These are phyloP conservation scores for Tringa solitaria DNA, from an alignment of 2,113 vertebrate genomes.

Conservation along the genomic window DNA sequence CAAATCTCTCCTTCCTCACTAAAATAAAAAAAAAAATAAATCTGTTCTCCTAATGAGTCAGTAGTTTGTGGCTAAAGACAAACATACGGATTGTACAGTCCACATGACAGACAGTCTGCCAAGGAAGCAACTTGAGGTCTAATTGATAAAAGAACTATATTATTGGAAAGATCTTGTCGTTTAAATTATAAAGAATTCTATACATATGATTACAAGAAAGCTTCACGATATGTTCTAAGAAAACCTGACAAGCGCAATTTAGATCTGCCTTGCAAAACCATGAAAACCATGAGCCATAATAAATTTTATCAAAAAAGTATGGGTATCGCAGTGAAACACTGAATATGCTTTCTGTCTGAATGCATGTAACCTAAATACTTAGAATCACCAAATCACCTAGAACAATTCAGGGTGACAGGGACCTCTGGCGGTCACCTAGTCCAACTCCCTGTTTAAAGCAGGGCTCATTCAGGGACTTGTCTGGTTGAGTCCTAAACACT, in stretches of 20 bases:
- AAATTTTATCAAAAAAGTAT: neutral
- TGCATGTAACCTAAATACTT: neutral
- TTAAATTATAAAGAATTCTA: neutral
- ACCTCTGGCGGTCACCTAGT: neutral
- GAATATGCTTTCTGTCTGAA: neutral
- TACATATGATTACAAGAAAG: neutral
- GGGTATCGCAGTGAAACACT: neutral
- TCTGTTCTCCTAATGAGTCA: neutral
- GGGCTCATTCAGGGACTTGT: neutral
- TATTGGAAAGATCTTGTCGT: neutral
- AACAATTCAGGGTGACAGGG: neutral
- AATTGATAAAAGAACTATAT: neutral
- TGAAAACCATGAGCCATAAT: neutral
- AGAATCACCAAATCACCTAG: neutral
- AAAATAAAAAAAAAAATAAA: neutral
- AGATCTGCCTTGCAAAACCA: neutral
- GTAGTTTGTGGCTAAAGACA: neutral
- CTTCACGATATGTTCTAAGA: neutral
- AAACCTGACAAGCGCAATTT: neutral
- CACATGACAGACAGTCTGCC: neutral
- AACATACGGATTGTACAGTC: neutral
- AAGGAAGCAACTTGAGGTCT: neutral
- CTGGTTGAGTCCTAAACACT: neutral
- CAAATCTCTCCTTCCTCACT: neutral
- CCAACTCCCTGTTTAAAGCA: neutral